These are phyloP conservation scores for Astyanax mexicanus DNA, from an alignment of 2,797 vertebrate species.

Conservation along the genomic window DNA sequence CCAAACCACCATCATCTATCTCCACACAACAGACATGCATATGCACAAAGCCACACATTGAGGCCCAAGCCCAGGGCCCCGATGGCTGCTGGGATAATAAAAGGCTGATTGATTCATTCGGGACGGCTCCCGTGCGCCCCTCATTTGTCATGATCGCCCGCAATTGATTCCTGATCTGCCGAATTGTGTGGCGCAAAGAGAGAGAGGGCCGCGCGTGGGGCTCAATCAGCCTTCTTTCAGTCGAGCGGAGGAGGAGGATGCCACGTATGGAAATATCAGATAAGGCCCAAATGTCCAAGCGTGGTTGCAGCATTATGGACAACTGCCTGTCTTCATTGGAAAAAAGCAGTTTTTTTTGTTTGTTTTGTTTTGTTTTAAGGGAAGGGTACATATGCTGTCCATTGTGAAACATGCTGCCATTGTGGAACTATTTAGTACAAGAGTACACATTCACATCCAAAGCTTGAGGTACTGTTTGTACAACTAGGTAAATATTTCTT, in stretches of 20 bases:
- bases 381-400: too few relatives aligned
- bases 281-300: not conserved
- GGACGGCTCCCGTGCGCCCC: conserved; percentile 70
- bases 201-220: conserved; percentile 43
- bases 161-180: conserved; percentile 82
- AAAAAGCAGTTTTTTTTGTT: not conserved
- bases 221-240: conserved; percentile 40
- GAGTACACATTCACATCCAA: too few relatives aligned
- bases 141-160: conserved; percentile 83
- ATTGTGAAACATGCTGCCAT: too few relatives aligned
- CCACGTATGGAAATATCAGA: conserved; percentile 47
- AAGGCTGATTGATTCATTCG: conserved; percentile 80
- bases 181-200: conserved; percentile 65
- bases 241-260: not conserved
- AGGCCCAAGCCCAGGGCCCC: conserved; percentile 60
- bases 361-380: too few relatives aligned
- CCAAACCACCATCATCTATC: conserved; percentile 68
- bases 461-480: too few relatives aligned
- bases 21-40: conserved; percentile 68
- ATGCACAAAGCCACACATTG: conserved; percentile 57
- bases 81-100: conserved; percentile 74
- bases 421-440: too few relatives aligned
- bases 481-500: too few relatives aligned
- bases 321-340: not conserved
- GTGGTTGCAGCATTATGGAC: not conserved